Conservation (phyloP, 2,797 vertebrate genomes). For the Eidolon dupreanum region DNA sequence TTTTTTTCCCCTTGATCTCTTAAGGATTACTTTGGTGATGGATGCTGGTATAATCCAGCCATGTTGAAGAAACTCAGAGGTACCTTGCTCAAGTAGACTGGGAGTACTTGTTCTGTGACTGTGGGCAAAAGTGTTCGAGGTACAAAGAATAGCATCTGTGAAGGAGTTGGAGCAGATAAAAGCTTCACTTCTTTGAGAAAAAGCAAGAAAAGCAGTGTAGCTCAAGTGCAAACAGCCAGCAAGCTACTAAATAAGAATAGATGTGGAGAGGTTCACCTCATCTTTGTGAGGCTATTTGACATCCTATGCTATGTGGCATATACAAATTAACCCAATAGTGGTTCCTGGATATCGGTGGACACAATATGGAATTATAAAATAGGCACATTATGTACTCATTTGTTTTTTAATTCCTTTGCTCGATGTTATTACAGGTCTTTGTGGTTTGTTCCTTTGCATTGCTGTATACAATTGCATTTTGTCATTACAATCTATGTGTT, state of each 20-base stretch:
- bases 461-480: neutral
- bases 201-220: neutral
- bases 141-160: neutral
- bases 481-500: neutral
- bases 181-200: neutral
- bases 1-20: neutral
- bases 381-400: neutral
- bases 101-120: neutral
- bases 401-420: neutral
- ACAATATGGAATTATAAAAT: neutral
- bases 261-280: neutral
- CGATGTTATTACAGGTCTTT: neutral
- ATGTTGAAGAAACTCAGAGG: neutral
- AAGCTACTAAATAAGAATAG: neutral
- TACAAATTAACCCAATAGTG: neutral
- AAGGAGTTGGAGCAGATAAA: neutral
- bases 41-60: neutral
- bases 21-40: neutral
- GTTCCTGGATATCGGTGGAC: neutral
- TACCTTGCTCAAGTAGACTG: neutral
- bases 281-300: neutral
- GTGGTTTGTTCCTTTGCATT: neutral
- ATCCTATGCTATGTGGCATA: neutral
- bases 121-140: neutral
- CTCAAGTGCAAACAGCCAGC: neutral